These are phyloP conservation scores for Tiphia femorata DNA, from an alignment of 2,888 invertebrate genomes.

Conservation along the genomic window DNA sequence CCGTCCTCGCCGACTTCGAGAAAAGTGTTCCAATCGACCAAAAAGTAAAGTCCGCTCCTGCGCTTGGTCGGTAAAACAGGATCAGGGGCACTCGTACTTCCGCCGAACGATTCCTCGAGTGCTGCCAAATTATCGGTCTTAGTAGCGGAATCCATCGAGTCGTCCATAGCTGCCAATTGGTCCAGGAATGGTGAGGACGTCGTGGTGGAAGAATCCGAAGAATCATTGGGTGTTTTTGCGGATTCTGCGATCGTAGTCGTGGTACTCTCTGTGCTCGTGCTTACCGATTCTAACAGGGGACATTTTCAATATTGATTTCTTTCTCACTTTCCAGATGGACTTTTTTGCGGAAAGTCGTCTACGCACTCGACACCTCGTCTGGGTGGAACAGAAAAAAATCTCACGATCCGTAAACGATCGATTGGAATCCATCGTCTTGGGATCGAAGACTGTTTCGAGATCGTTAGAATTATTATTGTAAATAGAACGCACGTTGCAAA, in stretches of 20 bases:
- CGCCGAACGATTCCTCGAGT: conserved; percentile 84
- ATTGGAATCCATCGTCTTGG: too few relatives aligned
- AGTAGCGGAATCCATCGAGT: conserved; percentile 42
- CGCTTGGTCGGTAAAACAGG: conserved; percentile 76
- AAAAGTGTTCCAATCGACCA: conserved; percentile 89
- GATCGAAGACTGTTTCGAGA: too few relatives aligned
- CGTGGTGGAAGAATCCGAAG: conserved; percentile 3
- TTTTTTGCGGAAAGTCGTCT: too few relatives aligned
- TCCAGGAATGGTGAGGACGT: conserved; percentile 3
- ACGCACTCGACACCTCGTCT: too few relatives aligned
- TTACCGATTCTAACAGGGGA: not conserved
- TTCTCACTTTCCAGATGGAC: too few relatives aligned
- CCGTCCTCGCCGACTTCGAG: conserved; percentile 85
- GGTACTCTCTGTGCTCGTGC: not conserved
- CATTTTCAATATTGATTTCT: too few relatives aligned
- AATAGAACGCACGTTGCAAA: too few relatives aligned
- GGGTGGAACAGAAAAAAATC: too few relatives aligned
- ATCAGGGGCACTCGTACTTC: conserved; percentile 74
- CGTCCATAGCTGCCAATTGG: too few relatives aligned
- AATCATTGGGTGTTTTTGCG: conserved; percentile 14
- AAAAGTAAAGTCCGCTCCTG: conserved; percentile 85
- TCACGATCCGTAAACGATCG: too few relatives aligned
- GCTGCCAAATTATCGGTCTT: conserved; percentile 72
- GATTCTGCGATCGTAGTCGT: conserved; percentile 19
- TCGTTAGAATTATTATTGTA: too few relatives aligned